A percentile compares a stretch with the other conserved stretches of the same genome.
Conservation (phyloP, 2,888 invertebrate genomes). For the Polyploca ridens region DNA sequence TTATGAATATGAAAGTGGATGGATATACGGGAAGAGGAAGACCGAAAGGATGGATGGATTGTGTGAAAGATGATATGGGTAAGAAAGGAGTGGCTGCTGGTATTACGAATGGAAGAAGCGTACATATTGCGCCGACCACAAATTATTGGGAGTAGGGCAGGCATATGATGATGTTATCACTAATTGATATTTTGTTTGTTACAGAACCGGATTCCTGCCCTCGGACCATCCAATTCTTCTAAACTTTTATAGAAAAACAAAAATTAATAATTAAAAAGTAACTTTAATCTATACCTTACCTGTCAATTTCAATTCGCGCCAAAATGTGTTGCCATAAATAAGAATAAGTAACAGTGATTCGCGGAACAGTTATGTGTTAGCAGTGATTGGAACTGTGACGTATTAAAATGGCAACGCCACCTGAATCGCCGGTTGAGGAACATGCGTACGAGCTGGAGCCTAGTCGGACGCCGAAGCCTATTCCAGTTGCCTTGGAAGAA, state of each 20-base stretch:
- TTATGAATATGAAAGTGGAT: no score
- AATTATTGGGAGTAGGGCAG: no score
- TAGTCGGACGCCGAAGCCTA: slow-evolving; percentile 90
- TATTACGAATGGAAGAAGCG: no score
- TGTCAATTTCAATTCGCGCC: slow-evolving; percentile 27
- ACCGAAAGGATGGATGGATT: no score
- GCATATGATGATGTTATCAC: no score
- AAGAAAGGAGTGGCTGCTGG: no score
- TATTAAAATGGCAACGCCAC: slow-evolving; percentile 91
- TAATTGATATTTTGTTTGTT: slow-evolving; percentile 42
- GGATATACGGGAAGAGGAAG: no score
- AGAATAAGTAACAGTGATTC: slow-evolving; percentile 13
- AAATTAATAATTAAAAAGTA: not conserved
- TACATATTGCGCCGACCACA: no score
- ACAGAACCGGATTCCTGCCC: slow-evolving; percentile 56
- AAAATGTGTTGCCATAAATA: slow-evolving; percentile 27
- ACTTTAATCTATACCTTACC: slow-evolving; percentile 6
- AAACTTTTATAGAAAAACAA: slow-evolving; percentile 15
- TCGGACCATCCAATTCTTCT: slow-evolving; percentile 44
- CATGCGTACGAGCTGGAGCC: slow-evolving; percentile 94
- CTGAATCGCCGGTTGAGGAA: slow-evolving; percentile 94
- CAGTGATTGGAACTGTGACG: slow-evolving; percentile 17
- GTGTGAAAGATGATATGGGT: no score
- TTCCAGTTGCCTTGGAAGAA: slow-evolving; percentile 95
- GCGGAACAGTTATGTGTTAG: slow-evolving; percentile 19